Conservation (phyloP, 2,888 invertebrate species). For the Xylota segnis region DNA sequence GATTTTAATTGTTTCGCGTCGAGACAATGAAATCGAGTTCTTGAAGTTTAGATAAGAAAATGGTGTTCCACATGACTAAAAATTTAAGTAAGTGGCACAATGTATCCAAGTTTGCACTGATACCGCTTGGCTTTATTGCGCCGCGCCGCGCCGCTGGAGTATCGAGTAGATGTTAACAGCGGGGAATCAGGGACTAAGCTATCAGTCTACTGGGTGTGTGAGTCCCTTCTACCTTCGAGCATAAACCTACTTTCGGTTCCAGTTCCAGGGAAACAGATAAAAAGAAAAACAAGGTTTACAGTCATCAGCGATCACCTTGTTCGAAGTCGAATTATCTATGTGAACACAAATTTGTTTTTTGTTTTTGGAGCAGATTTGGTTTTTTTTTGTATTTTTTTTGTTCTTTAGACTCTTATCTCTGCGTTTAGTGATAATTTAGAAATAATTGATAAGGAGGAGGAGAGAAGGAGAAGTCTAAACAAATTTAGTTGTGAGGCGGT, state of each 20-base stretch:
- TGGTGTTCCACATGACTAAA: constrained; percentile 2
- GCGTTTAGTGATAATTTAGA: constrained; percentile 39
- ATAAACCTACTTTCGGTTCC: constrained; percentile 4
- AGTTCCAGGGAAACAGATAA: background rate
- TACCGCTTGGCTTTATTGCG: background rate
- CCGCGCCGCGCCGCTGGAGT: too few species aligned
- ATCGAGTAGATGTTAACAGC: background rate
- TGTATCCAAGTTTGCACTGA: constrained; percentile 24
- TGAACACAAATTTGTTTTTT: background rate
- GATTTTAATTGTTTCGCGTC: background rate
- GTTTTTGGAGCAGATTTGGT: constrained; percentile 26
- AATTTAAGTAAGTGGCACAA: constrained; percentile 10
- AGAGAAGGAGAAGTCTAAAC: constrained; percentile 3
- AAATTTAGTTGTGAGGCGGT: background rate
- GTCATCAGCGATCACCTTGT: background rate
- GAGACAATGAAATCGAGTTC: constrained; percentile 16
- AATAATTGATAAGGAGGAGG: constrained; percentile 35
- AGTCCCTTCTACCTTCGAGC: background rate
- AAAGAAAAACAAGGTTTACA: background rate
- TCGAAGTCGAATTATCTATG: background rate
- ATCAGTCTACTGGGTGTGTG: background rate
- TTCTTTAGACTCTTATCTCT: constrained; percentile 43
- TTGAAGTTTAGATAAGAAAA: constrained; percentile 31
- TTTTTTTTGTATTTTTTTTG: too few species aligned
- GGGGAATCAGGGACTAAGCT: background rate